Base-by-base conservation (phyloP, 2,888 invertebrate species). In the Fragum whitleyi region DNA sequence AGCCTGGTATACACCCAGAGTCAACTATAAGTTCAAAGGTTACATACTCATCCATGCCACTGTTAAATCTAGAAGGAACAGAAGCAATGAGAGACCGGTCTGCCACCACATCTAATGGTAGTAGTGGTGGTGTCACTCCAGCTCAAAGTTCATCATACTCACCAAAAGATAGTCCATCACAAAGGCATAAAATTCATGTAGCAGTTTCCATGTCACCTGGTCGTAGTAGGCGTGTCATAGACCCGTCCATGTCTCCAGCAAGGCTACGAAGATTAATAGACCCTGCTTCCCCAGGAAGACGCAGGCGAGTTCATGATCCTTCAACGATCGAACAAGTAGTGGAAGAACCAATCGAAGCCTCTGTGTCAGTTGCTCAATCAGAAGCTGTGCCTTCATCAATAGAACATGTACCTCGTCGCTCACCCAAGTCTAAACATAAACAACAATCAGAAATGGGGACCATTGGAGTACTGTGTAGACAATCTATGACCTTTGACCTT, bases 391-490 rank as follows among this genome's bases (percentile, higher is more conserved):
- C 81, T 62, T 69, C 76, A 21, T 71, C 51, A 72, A 73, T 75
- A 21, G 75, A 81, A 42, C 42, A 75, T 77, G 76, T 79, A 51
- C 65, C 71, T 28, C 68, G 53, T 59, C 77, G 80, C 42, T 81
- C 87, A 83, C 77, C 87, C 75, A 81, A 85, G 72, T 80, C 85
- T 70, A 88, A 86, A 74, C 79, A 82, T 19, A 79, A 89, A 76
- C 87, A 88, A 23, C 91, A 89, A 82, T 80, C 81, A 32, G 88
- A 86, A 81, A 89, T 87, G 88, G 92, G 90, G 77, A 92, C 93
- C 69, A 90, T 93, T 71, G 90, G 91, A 67, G 89, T 90, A 47
- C 88, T 93, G 47, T 93, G 93, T 87, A 90, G 91, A 85, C 93
- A 93, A 70, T 90, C 92, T 6, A 90, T 93, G 87, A 89, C 91